Percentiles rank a stretch among this genome's conserved stretches.
phyloP scores from a whole-genome alignment of 2,113 vertebrate species.

The Craseonycteris thonglongyai region DNA sequence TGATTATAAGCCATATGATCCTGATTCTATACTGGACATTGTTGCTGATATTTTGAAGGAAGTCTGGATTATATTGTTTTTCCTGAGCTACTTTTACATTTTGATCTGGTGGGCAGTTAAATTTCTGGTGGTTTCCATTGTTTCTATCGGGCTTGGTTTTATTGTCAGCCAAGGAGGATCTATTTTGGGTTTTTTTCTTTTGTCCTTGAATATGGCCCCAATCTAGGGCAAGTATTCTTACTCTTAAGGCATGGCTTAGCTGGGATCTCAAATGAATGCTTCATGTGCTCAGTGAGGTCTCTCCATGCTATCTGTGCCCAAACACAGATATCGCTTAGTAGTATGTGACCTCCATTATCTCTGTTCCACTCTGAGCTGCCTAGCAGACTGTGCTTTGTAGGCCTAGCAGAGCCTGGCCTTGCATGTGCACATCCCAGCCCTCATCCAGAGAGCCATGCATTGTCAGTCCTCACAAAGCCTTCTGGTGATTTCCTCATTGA shows the following conservation, averaged over 20 bases:
- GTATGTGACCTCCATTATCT: not conserved
- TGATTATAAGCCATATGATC: not conserved
- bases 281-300: not conserved
- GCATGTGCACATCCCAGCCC: not conserved
- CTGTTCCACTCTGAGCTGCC: not conserved
- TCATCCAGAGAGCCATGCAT: not conserved
- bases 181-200: not conserved
- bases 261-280: not conserved
- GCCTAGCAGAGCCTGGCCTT: not conserved
- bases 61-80: not conserved
- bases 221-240: not conserved
- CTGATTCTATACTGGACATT: not conserved
- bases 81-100: not conserved
- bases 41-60: not conserved
- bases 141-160: not conserved
- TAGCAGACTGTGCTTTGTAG: not conserved
- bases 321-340: not conserved
- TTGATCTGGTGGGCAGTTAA: not conserved
- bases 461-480: not conserved
- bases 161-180: not conserved
- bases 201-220: not conserved
- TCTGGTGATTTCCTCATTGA: not conserved
- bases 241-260: not conserved
- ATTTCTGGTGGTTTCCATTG: not conserved
- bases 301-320: not conserved